Evolutionary conservation across 2,797 vertebrate genomes (phyloP).

Genomic region (Gallirallus australis): DNA sequence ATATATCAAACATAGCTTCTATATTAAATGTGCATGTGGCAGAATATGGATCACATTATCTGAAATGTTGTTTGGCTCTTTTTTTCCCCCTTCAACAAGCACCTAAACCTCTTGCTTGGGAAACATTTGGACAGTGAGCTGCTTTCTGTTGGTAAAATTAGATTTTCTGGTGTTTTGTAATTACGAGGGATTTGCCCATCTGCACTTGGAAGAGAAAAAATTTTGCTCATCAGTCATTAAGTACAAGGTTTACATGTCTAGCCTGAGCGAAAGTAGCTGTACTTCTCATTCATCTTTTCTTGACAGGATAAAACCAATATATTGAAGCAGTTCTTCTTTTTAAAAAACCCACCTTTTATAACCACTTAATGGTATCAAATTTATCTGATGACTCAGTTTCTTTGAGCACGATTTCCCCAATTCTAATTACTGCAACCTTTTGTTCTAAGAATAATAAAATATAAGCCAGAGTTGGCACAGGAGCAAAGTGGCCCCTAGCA

Average conservation of each 20-base stretch:
- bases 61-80: constrained; percentile 36
- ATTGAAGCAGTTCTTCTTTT: background rate
- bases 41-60: constrained; percentile 78
- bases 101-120: constrained; percentile 44
- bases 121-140: background rate
- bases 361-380: background rate
- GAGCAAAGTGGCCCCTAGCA: background rate
- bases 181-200: constrained; percentile 39
- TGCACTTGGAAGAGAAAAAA: constrained; percentile 51
- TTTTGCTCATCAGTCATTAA: constrained; percentile 70
- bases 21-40: constrained; percentile 76
- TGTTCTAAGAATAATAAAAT: constrained; percentile 1
- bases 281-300: constrained; percentile 45
- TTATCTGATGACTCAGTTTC: background rate
- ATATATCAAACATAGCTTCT: constrained; percentile 78
- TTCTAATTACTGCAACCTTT: background rate
- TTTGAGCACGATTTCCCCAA: background rate
- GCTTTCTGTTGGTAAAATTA: constrained; percentile 38
- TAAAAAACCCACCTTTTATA: constrained; percentile 7
- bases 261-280: constrained; percentile 62
- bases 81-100: constrained; percentile 8
- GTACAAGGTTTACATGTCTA: constrained; percentile 68
- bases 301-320: constrained; percentile 27
- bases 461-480: background rate
- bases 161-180: constrained; percentile 44